Evolutionary conservation across 2,797 vertebrate species (phyloP).

Genomic region (Valencia hispanica): DNA sequence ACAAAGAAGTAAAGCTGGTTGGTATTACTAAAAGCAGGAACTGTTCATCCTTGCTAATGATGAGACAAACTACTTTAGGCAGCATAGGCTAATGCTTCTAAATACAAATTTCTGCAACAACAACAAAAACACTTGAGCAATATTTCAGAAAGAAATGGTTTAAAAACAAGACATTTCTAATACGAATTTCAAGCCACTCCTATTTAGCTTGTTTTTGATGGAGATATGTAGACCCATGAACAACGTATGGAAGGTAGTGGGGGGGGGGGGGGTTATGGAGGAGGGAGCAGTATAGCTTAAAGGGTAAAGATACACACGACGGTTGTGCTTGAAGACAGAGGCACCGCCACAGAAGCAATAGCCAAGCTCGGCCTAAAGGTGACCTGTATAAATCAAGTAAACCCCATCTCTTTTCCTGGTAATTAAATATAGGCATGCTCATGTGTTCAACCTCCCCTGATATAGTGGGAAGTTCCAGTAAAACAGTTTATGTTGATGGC

Average conservation of each 20-base stretch:
- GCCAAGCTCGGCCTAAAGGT: not conserved
- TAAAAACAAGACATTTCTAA: not conserved
- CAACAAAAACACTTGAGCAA: not conserved
- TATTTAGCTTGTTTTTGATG: not conserved
- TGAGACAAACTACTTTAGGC: not conserved
- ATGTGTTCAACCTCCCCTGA: not conserved
- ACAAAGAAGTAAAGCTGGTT: not conserved
- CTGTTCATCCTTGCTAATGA: not conserved
- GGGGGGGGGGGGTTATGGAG: not conserved
- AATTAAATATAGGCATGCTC: not conserved
- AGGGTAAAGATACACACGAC: not conserved
- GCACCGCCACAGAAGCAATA: not conserved
- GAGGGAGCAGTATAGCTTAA: not conserved
- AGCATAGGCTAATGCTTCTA: not conserved
- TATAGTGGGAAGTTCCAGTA: not conserved
- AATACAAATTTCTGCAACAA: not conserved
- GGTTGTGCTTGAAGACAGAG: not conserved
- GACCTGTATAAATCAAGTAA: slow-evolving; percentile 2
- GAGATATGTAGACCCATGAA: too few relatives aligned
- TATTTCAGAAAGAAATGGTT: not conserved
- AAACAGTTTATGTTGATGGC: not conserved
- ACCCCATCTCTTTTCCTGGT: not conserved
- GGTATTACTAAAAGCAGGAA: not conserved
- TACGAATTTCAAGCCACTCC: not conserved
- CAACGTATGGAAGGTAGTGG: not conserved